Conservation (phyloP, 2,797 vertebrate species). For the Sebastes umbrosus region DNA sequence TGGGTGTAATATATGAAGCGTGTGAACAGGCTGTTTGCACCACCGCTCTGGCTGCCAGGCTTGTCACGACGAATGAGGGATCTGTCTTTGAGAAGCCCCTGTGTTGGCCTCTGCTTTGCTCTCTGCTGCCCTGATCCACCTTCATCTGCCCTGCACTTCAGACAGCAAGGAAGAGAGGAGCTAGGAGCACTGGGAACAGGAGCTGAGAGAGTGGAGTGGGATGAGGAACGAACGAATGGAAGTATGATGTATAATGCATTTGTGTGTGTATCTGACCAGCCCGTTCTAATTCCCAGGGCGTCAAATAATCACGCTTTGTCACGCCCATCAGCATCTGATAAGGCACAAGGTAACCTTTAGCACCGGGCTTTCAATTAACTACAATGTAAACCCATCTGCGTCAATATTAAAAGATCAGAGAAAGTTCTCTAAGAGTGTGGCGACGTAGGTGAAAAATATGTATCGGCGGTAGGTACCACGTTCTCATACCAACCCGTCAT, state of each 20-base stretch:
- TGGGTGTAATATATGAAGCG: not conserved
- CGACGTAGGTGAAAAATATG: no score
- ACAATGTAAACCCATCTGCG: no score
- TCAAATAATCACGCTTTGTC: no score
- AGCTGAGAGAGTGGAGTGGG: not conserved
- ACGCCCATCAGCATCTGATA: no score
- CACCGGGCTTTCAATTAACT: no score
- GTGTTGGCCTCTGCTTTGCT: conserved; percentile 37
- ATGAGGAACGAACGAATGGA: not conserved
- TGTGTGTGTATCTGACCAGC: no score
- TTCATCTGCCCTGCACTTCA: conserved; percentile 33
- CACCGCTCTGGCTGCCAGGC: conserved; percentile 26
- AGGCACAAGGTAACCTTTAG: no score
- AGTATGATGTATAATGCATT: not conserved
- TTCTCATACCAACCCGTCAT: no score
- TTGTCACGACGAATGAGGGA: conserved; percentile 55
- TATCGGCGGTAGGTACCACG: no score
- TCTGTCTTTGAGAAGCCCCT: conserved; percentile 38
- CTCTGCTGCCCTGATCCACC: conserved; percentile 42
- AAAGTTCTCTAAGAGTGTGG: no score
- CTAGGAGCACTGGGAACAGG: not conserved
- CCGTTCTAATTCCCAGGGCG: no score
- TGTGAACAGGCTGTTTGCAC: conserved; percentile 39
- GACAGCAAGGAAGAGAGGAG: not conserved
- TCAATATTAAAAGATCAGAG: no score